phyloP scores from a whole-genome alignment of 2,113 vertebrate species.

The Salminus brasiliensis region DNA sequence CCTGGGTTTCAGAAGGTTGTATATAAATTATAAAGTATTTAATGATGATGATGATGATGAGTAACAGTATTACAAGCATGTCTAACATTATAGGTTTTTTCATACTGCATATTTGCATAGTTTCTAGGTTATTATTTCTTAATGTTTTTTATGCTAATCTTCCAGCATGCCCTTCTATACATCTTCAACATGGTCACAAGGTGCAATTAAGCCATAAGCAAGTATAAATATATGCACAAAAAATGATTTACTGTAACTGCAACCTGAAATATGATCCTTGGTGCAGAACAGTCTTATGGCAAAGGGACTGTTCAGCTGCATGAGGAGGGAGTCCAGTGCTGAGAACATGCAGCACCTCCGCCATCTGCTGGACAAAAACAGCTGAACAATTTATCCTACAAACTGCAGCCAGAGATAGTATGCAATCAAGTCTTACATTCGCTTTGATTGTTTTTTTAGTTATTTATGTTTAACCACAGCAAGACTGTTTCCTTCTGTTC shows the following conservation, averaged over 20 bases:
- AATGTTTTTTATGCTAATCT: too few relatives aligned
- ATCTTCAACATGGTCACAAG: too few relatives aligned
- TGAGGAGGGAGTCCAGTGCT: neutral
- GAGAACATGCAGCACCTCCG: slow-evolving; percentile 18
- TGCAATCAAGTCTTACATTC: neutral
- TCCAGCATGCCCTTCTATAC: too few relatives aligned
- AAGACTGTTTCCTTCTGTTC: too few relatives aligned
- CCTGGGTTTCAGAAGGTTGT: neutral
- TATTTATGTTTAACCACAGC: neutral
- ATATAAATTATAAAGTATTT: neutral
- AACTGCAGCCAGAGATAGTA: too few relatives aligned
- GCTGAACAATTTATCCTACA: neutral
- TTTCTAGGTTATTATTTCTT: too few relatives aligned
- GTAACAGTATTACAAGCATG: neutral
- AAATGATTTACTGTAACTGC: neutral
- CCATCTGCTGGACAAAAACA: slow-evolving; percentile 40
- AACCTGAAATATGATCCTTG: neutral
- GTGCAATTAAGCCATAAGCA: too few relatives aligned
- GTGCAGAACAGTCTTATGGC: neutral
- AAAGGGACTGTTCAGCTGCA: neutral
- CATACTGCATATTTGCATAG: too few relatives aligned
- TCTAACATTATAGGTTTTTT: too few relatives aligned
- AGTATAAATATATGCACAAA: too few relatives aligned
- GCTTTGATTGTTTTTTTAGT: neutral
- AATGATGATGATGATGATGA: neutral